Evolutionary conservation across 2,888 invertebrate genomes (phyloP).

Genomic region (Polydrusus pterygomalis): DNA sequence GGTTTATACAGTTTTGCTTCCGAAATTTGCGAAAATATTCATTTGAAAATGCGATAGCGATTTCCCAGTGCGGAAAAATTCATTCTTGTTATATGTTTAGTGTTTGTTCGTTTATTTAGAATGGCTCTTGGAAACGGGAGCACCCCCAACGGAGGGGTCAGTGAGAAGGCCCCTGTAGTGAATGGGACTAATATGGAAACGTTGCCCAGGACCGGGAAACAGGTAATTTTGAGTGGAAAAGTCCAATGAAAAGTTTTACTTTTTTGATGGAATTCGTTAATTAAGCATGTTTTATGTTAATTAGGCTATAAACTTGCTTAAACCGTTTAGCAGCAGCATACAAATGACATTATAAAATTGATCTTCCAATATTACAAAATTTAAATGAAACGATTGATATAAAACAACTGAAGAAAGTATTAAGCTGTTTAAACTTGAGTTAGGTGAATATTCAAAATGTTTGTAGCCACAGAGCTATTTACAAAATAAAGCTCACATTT

Average conservation of each 20-base stretch:
- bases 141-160: conserved; percentile 70
- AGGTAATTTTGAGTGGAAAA: conserved; percentile 68
- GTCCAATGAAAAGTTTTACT: neutral
- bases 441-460: neutral
- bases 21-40: conserved; percentile 51
- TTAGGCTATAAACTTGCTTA: too few relatives aligned
- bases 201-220: conserved; percentile 75
- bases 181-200: conserved; percentile 78
- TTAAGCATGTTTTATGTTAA: neutral
- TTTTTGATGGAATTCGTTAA: neutral
- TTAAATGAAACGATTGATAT: neutral
- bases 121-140: conserved; percentile 72
- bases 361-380: neutral
- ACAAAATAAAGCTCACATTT: too few relatives aligned
- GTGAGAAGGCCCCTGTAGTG: conserved; percentile 74
- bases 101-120: conserved; percentile 53
- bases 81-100: conserved; percentile 56
- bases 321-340: neutral
- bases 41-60: conserved; percentile 58
- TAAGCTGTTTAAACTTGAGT: neutral
- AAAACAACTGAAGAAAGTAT: neutral
- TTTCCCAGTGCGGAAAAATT: conserved; percentile 37
- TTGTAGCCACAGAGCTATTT: neutral
- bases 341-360: neutral
- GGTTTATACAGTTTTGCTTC: conserved; percentile 42